These are phyloP conservation scores for Cassiopea xamachana DNA, from an alignment of 30 jellyfish, hydroid and myxozoan species.

Conservation along the genomic window DNA sequence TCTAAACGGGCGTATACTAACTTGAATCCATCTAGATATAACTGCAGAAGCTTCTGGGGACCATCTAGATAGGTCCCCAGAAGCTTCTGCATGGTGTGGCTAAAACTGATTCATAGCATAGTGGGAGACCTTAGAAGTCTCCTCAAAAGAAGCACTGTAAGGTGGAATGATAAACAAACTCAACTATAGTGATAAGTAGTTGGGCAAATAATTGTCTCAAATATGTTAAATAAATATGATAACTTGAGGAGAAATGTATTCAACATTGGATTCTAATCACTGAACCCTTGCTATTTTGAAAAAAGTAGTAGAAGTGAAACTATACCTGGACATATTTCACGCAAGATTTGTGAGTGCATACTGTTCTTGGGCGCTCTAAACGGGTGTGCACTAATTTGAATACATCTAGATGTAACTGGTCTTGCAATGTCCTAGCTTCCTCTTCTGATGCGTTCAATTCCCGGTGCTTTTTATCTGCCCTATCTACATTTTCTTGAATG, in stretches of 20 bases:
- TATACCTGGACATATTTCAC: neutral
- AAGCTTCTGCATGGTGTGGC: too few species aligned
- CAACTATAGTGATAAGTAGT: too few species aligned
- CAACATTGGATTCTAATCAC: neutral
- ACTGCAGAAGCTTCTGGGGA: too few species aligned
- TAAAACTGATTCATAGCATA: too few species aligned
- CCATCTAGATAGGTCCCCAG: too few species aligned
- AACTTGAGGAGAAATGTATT: too few species aligned
- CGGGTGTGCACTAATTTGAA: neutral
- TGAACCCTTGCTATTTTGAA: neutral
- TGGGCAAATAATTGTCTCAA: too few species aligned
- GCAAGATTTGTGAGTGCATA: neutral
- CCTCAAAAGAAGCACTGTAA: too few species aligned
- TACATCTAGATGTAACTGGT: neutral
- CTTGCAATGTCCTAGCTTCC: neutral
- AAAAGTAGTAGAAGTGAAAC: neutral
- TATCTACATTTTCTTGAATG: neutral
- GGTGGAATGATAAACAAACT: too few species aligned
- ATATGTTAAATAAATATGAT: too few species aligned
- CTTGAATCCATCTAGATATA: too few species aligned
- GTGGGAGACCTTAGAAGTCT: too few species aligned
- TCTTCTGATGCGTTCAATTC: neutral
- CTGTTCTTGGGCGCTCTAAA: neutral
- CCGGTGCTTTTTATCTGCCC: fast-evolving
- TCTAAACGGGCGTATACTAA: neutral